phyloP scores from a whole-genome alignment of 2,113 vertebrate genomes.

The Rostratula benghalensis region DNA sequence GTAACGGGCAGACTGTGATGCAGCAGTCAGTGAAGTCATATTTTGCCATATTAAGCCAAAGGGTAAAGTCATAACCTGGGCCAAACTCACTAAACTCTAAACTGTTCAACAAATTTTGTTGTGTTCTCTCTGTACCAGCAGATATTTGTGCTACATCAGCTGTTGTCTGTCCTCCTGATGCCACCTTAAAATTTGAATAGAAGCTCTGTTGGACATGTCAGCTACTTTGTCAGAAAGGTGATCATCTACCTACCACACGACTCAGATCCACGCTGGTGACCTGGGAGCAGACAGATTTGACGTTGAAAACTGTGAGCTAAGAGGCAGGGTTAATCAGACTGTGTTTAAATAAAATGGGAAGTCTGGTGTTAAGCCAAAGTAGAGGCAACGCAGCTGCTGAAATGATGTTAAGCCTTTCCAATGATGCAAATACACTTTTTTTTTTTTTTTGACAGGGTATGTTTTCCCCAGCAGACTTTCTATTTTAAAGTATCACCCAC shows the following conservation, averaged over 20 bases:
- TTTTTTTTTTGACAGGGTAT: not conserved
- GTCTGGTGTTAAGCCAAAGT: not conserved
- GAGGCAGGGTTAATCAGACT: not conserved
- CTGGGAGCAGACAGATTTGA: not conserved
- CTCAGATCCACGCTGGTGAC: not conserved
- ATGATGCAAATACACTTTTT: not conserved
- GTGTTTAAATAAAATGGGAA: not conserved
- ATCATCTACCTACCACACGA: not conserved
- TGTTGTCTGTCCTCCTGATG: not conserved
- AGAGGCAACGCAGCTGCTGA: not conserved
- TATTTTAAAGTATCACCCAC: not conserved
- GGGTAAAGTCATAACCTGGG: not conserved
- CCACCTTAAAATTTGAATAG: not conserved
- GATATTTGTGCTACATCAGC: not conserved
- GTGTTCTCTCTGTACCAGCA: not conserved
- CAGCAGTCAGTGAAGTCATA: not conserved
- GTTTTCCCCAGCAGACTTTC: not conserved
- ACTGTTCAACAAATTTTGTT: not conserved
- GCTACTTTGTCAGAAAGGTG: not conserved
- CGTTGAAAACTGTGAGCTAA: not conserved
- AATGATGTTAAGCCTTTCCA: not conserved
- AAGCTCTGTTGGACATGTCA: not conserved
- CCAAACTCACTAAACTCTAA: not conserved
- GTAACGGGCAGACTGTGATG: not conserved
- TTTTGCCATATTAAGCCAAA: too few species aligned